Evolutionary conservation across 2,113 vertebrate species (phyloP), one percentile per base, ranked within the genome.

Genomic region (Ondatra zibethicus): DNA sequence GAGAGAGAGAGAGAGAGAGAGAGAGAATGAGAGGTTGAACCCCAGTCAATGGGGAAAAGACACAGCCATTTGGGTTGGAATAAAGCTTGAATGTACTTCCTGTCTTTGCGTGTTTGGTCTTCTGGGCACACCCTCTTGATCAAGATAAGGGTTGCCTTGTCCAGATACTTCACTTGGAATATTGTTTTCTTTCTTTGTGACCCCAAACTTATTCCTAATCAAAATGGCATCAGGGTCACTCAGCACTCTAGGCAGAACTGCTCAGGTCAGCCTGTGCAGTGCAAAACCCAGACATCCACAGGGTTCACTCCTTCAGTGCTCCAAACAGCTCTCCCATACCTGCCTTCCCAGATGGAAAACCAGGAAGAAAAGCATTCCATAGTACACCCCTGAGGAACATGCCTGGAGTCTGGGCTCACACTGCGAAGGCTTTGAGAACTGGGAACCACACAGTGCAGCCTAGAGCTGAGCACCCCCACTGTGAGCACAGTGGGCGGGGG

Each of bases 141-240:
- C 50, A 58, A n/a, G 31, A 58, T 81, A 55, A 80, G 33, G 9
- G 21, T 52, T 52, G 33, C 52, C 11, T 81, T 39, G 78, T 58
- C 78, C 11, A 25, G 52, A 39, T 3, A 39, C 78, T 58, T 58
- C 52, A 25, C 36, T 7, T 81, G 52, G 52, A 58, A n/a, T 58
- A 58, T 39, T 58, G 21, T 21, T 58, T 52, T n/a, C 52, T 81
- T 81, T 58, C 77, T 36, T 55, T 80, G 50, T 80, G 17, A 55
- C 47, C 10, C 29, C 77, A 55, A 80, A 80, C 17, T 80, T 80
- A 80, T 55, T 55, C 21, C 5, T n/a, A 58, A 39, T 23, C 52
- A 81, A 81, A 97, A 73, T 31, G 97, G n/a, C 31, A 95, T 31
- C 42, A 76, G 13, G 84, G 25, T 88, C 88, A 97, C 65, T 55